phyloP scores from a whole-genome alignment of 1,140 invertebrate genomes.

The Leguminivora glycinivorella region DNA sequence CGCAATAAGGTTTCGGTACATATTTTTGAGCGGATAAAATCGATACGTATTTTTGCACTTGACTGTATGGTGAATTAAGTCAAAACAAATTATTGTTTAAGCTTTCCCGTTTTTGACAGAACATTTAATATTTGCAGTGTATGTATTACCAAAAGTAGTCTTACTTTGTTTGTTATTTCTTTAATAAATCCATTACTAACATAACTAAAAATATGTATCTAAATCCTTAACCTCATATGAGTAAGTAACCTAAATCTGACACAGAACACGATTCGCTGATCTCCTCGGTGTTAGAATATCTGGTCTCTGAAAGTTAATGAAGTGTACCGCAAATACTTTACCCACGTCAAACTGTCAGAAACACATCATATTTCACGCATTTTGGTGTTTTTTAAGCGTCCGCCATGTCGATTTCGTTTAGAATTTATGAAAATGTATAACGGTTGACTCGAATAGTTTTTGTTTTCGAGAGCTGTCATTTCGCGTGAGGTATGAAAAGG shows the following conservation, averaged over 20 bases:
- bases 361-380: constrained; percentile 70
- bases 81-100: constrained; percentile 47
- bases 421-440: constrained; percentile 51
- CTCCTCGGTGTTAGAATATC: constrained; percentile 38
- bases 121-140: background rate
- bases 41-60: too few species aligned
- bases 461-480: constrained; percentile 49
- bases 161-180: background rate
- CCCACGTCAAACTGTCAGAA: constrained; percentile 74
- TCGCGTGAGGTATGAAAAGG: constrained; percentile 55
- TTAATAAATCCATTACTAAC: background rate
- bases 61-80: constrained; percentile 37
- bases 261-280: constrained; percentile 29
- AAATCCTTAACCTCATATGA: background rate
- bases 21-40: too few species aligned
- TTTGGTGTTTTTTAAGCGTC: constrained; percentile 60
- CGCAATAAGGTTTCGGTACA: too few species aligned
- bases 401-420: constrained; percentile 62
- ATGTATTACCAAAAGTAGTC: background rate
- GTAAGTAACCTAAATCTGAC: constrained; percentile 31
- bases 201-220: background rate
- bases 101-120: background rate
- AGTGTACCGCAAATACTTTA: constrained; percentile 70
- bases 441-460: constrained; percentile 30
- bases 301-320: constrained; percentile 64